A percentile compares a stretch with the other conserved stretches of the same genome.
phyloP scores from a whole-genome alignment of 1,140 invertebrate genomes.

The Bacillus rossius region DNA sequence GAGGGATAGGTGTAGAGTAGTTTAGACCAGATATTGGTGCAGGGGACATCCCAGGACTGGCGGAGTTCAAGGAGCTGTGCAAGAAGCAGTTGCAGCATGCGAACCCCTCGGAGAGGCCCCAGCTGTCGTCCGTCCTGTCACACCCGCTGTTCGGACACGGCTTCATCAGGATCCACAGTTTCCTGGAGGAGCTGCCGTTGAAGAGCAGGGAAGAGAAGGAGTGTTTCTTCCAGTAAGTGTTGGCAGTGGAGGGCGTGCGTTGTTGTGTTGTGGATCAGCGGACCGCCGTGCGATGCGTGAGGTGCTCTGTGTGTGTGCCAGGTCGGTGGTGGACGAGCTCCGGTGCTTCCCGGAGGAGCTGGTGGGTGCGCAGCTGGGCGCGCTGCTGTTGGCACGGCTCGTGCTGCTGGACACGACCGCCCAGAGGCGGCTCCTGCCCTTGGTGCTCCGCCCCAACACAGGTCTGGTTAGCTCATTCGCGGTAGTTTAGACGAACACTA shows the following conservation, averaged over 20 bases:
- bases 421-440: slow-evolving; percentile 64
- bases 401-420: slow-evolving; percentile 75
- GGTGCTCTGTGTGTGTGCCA: slow-evolving; percentile 28
- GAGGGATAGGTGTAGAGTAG: too few species aligned
- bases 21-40: not conserved
- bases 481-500: too few species aligned
- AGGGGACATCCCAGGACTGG: slow-evolving; percentile 60
- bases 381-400: slow-evolving; percentile 69
- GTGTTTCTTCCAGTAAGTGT: slow-evolving; percentile 62
- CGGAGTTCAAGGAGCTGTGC: slow-evolving; percentile 62
- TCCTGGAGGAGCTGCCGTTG: slow-evolving; percentile 71
- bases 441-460: slow-evolving; percentile 62
- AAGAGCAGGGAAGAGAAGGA: slow-evolving; percentile 69
- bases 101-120: slow-evolving; percentile 51
- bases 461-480: slow-evolving; percentile 36
- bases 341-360: slow-evolving; percentile 66
- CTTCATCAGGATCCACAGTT: slow-evolving; percentile 74
- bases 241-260: not conserved
- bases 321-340: slow-evolving; percentile 55
- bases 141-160: slow-evolving; percentile 76
- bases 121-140: slow-evolving; percentile 54
- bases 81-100: slow-evolving; percentile 54
- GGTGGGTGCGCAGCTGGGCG: slow-evolving; percentile 68
- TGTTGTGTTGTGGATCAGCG: too few species aligned
- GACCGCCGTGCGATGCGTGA: too few species aligned